These are phyloP conservation scores for Ariolimax columbianus DNA, from an alignment of 2,888 invertebrate genomes.

Conservation along the genomic window DNA sequence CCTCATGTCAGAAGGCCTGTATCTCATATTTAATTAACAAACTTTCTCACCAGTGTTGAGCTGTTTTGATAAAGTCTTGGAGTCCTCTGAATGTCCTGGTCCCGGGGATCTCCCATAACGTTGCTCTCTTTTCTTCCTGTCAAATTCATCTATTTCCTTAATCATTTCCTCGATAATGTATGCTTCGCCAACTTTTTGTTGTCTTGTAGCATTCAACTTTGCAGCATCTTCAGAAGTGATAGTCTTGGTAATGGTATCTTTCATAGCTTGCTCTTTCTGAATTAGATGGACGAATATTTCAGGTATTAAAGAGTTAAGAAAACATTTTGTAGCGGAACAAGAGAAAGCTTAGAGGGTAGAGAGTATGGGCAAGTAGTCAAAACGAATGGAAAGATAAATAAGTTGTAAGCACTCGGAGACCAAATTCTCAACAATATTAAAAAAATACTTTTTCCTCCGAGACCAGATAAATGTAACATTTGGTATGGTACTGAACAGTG, in stretches of 20 bases:
- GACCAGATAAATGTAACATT: too few relatives aligned
- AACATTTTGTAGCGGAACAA: too few relatives aligned
- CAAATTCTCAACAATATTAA: too few relatives aligned
- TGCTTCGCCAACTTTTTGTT: constrained; percentile 43
- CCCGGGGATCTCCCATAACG: not conserved
- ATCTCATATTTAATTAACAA: too few relatives aligned
- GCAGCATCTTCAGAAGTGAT: not conserved
- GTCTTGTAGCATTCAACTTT: not conserved
- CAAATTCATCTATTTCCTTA: constrained; percentile 42
- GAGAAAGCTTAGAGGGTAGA: too few relatives aligned
- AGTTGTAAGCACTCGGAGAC: too few relatives aligned
- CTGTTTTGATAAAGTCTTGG: not conserved
- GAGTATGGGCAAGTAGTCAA: too few relatives aligned
- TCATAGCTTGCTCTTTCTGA: constrained; percentile 41
- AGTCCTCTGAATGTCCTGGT: not conserved
- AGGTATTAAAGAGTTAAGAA: not conserved
- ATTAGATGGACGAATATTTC: not conserved
- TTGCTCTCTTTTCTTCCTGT: constrained; percentile 9
- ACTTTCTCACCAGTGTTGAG: not conserved
- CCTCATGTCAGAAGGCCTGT: too few relatives aligned
- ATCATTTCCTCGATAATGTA: constrained; percentile 44
- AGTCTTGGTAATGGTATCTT: constrained; percentile 1
- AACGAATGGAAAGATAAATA: too few relatives aligned
- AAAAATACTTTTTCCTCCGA: too few relatives aligned
- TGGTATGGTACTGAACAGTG: too few relatives aligned